Percentiles rank a stretch among this genome's conserved stretches.
These are phyloP conservation scores for Macaca nemestrina DNA, from an alignment of 2,113 vertebrate genomes.

Conservation along the genomic window DNA sequence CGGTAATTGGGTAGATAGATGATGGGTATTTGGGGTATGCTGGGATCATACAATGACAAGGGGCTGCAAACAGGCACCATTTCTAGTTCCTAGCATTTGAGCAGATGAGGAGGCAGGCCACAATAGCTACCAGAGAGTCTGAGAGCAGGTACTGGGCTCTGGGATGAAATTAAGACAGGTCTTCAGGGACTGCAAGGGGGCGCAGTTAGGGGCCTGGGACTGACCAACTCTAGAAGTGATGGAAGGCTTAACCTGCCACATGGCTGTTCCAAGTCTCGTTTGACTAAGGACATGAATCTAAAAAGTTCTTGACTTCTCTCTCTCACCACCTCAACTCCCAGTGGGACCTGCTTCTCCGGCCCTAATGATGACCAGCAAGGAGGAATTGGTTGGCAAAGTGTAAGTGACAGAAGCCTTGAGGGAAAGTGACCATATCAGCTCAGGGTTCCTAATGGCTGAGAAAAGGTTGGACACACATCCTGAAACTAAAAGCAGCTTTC, in stretches of 20 bases:
- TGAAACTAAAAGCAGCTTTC: slow-evolving; percentile 25
- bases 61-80: not conserved
- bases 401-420: slow-evolving; percentile 49
- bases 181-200: not conserved
- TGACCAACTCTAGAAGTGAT: not conserved
- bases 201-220: not conserved
- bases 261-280: not conserved
- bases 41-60: not conserved
- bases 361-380: slow-evolving; percentile 13
- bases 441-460: slow-evolving; percentile 30
- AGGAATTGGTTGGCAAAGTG: not conserved
- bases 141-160: not conserved
- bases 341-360: not conserved
- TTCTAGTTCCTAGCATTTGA: not conserved
- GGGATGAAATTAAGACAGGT: not conserved
- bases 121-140: not conserved
- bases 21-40: not conserved
- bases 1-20: not conserved
- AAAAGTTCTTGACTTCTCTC: not conserved
- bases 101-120: not conserved
- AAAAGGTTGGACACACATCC: not conserved
- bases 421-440: slow-evolving; percentile 32
- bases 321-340: not conserved
- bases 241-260: not conserved
- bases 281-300: not conserved